phyloP scores from a whole-genome alignment of 2,797 vertebrate species.

The Cetoscarus ocellatus region DNA sequence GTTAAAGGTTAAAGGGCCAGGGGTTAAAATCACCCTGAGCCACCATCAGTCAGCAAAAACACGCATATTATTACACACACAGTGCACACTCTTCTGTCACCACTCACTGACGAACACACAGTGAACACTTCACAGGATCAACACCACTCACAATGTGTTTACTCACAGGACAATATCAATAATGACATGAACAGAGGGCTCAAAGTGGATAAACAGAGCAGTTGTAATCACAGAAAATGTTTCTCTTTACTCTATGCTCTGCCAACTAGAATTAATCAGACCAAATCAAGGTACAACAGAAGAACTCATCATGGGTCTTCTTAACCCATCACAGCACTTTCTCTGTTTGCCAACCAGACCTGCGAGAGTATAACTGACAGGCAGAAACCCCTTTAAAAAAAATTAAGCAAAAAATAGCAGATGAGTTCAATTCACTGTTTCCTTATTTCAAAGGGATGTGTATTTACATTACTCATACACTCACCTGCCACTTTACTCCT shows the following conservation, averaged over 20 bases:
- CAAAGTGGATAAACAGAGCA: conserved; percentile 48
- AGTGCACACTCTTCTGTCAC: conserved; percentile 38
- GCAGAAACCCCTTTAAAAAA: too few species aligned
- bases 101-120: conserved; percentile 42
- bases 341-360: too few species aligned
- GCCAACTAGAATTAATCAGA: conserved; percentile 46
- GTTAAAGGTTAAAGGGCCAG: conserved; percentile 34
- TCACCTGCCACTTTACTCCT: too few species aligned
- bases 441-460: too few species aligned
- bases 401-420: too few species aligned
- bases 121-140: conserved; percentile 65
- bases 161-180: conserved; percentile 64
- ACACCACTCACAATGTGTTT: conserved; percentile 72
- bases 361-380: too few species aligned
- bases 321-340: too few species aligned
- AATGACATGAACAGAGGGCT: conserved; percentile 51
- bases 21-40: conserved; percentile 65
- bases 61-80: conserved; percentile 22
- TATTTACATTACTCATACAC: too few species aligned
- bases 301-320: conserved; percentile 26
- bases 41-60: conserved; percentile 46
- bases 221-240: conserved; percentile 28
- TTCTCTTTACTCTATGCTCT: conserved; percentile 26
- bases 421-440: too few species aligned
- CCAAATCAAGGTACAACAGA: conserved; percentile 44